Conservation (phyloP, 2,797 vertebrate genomes). For the Scyliorhinus canicula region DNA sequence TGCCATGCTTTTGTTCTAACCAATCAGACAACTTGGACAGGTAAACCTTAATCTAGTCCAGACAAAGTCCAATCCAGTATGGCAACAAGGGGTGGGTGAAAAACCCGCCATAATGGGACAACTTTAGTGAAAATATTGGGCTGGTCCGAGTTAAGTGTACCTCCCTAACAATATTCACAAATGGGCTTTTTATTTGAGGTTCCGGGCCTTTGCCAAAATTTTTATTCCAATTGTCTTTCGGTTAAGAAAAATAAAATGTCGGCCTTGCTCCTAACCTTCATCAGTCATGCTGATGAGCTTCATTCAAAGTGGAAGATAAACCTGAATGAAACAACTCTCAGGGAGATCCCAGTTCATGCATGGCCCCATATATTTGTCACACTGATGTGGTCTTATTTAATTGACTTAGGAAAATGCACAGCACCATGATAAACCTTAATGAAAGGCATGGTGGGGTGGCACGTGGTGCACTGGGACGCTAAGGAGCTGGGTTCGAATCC, state of each 20-base stretch:
- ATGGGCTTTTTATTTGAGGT: background rate
- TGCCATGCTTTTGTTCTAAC: slow-evolving; percentile 75
- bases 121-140: background rate
- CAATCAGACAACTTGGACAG: slow-evolving; percentile 81
- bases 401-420: background rate
- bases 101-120: background rate
- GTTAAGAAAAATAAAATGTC: background rate
- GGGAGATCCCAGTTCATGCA: background rate
- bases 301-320: background rate
- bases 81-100: background rate
- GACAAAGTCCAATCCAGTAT: background rate
- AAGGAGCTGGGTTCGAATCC: no score
- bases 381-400: background rate
- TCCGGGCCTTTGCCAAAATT: background rate
- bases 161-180: background rate
- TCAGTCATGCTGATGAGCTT: background rate
- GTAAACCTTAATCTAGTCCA: slow-evolving; percentile 49
- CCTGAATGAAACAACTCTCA: no score
- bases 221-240: background rate
- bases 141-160: background rate
- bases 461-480: no score
- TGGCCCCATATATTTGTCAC: background rate
- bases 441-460: no score
- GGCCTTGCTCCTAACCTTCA: background rate
- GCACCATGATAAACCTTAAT: background rate